Percentiles rank a stretch among this genome's conserved stretches.
phyloP scores from a whole-genome alignment of 2,888 invertebrate species.

The Lottia scabra region DNA sequence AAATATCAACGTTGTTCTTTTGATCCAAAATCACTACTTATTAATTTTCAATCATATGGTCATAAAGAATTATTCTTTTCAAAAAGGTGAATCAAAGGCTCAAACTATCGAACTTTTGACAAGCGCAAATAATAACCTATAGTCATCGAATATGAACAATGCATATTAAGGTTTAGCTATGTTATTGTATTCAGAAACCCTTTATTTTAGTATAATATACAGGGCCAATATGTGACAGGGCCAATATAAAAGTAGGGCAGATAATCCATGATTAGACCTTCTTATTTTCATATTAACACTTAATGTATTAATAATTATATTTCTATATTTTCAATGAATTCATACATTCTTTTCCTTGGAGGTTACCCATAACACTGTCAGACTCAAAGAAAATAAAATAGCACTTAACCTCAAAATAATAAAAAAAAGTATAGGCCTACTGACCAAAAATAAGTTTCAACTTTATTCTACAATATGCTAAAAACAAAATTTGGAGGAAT shows the following conservation, averaged over 20 bases:
- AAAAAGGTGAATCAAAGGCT: no score
- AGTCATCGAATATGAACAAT: not conserved
- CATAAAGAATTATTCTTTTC: not conserved
- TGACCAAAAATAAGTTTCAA: no score
- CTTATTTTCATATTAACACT: not conserved
- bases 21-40: not conserved
- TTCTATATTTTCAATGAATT: no score
- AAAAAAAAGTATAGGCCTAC: no score
- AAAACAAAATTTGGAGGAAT: no score
- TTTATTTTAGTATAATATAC: not conserved
- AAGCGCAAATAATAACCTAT: not conserved
- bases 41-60: not conserved
- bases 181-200: not conserved
- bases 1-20: not conserved
- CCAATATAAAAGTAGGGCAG: not conserved
- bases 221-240: not conserved
- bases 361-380: no score
- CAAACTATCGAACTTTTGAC: not conserved
- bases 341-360: no score
- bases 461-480: no score
- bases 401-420: no score
- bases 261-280: not conserved
- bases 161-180: not conserved
- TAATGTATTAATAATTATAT: no score
- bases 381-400: no score